Conservation (phyloP, 2,888 invertebrate genomes). For the Ceramica pisi region DNA sequence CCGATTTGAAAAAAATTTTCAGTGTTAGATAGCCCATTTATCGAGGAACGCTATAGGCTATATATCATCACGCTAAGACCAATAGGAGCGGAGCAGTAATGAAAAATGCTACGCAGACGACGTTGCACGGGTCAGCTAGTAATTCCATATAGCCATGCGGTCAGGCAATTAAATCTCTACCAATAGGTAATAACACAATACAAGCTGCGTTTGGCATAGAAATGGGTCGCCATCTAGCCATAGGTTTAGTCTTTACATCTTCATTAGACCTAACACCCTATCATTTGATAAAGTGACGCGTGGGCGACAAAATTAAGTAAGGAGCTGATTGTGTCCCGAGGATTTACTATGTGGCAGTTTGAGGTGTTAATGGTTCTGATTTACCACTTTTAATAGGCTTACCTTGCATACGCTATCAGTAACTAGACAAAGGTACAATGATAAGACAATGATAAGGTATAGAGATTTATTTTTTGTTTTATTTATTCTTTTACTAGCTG, state of each 20-base stretch:
- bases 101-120: too few relatives aligned
- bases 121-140: too few relatives aligned
- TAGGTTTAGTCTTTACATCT: conserved; percentile 7
- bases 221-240: conserved; percentile 5
- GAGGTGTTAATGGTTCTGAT: background rate
- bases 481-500: too few relatives aligned
- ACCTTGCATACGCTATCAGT: background rate
- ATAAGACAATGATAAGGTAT: too few relatives aligned
- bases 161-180: background rate
- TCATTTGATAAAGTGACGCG: conserved; percentile 6
- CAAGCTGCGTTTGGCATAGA: background rate
- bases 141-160: background rate
- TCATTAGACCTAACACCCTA: conserved; percentile 29
- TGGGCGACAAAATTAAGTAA: conserved; percentile 34
- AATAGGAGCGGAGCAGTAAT: too few relatives aligned
- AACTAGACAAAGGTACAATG: too few relatives aligned
- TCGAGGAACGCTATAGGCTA: too few relatives aligned
- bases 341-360: conserved; percentile 1
- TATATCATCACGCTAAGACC: too few relatives aligned
- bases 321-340: conserved; percentile 19
- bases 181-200: background rate
- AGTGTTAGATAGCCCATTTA: too few relatives aligned
- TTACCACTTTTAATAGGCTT: background rate
- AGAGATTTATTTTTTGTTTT: too few relatives aligned
- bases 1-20: too few relatives aligned